A percentile compares a stretch with the other conserved stretches of the same genome.
Evolutionary conservation across 2,797 vertebrate genomes (phyloP).

Genomic region (Momotus momota): DNA sequence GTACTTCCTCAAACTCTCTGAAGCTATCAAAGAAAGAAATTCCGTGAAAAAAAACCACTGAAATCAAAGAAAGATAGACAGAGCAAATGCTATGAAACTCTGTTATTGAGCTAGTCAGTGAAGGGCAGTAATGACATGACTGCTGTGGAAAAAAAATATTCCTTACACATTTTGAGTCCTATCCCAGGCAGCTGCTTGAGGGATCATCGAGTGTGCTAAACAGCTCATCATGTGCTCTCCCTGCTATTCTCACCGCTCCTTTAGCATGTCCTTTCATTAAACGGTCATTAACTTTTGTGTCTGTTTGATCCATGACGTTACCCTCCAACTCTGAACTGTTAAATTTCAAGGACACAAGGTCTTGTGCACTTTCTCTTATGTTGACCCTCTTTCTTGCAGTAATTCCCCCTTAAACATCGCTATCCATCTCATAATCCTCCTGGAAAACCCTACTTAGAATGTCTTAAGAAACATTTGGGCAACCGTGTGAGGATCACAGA

Average conservation of each 20-base stretch:
- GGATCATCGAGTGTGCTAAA: background rate
- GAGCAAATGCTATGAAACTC: background rate
- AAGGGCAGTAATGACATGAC: background rate
- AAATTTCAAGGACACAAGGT: background rate
- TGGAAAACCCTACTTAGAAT: background rate
- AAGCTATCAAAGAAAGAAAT: background rate
- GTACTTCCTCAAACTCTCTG: background rate
- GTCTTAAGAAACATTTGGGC: background rate
- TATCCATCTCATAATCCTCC: background rate
- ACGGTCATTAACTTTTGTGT: background rate
- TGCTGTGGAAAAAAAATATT: background rate
- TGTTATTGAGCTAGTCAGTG: background rate
- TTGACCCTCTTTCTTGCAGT: background rate
- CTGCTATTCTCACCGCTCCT: background rate
- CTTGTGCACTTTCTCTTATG: fast-evolving
- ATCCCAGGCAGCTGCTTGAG: background rate
- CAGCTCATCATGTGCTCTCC: background rate
- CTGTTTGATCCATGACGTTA: background rate
- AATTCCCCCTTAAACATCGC: background rate
- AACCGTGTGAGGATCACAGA: background rate
- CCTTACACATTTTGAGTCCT: background rate
- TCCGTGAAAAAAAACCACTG: background rate
- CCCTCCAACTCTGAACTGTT: background rate
- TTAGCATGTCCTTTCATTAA: background rate
- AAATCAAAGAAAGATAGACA: background rate